These are phyloP conservation scores for Lagopus leucura DNA, from an alignment of 2,113 vertebrate genomes.

Conservation along the genomic window DNA sequence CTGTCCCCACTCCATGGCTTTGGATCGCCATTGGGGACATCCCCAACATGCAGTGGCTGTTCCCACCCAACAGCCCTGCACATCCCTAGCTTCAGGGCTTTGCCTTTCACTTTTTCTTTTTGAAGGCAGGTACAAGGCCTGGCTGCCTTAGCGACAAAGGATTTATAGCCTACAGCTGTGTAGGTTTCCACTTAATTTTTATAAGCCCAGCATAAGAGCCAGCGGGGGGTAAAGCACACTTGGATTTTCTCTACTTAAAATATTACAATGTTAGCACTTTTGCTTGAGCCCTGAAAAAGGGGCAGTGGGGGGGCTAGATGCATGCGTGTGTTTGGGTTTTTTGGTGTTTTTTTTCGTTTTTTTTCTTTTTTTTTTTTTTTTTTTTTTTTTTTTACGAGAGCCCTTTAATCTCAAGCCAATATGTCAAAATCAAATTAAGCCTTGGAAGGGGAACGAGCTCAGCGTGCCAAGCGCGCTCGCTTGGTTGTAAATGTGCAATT, in stretches of 20 bases:
- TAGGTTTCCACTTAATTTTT: constrained; percentile 85
- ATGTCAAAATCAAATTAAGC: constrained; percentile 78
- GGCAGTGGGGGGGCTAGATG: not conserved
- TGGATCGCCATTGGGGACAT: not conserved
- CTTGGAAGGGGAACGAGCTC: constrained; percentile 70
- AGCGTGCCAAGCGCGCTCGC: constrained; percentile 64
- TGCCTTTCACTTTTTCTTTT: not conserved
- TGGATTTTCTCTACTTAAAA: constrained; percentile 83
- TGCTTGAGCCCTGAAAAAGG: constrained; percentile 67
- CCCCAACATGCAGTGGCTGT: not conserved
- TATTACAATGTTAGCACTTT: constrained; percentile 81
- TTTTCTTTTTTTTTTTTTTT: not conserved
- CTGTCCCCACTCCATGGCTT: not conserved
- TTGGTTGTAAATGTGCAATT: constrained; percentile 72
- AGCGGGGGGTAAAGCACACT: constrained; percentile 81
- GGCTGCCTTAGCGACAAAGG: constrained; percentile 70
- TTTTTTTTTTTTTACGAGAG: constrained; percentile 52
- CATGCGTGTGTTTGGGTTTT: constrained; percentile 35
- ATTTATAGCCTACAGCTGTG: constrained; percentile 86
- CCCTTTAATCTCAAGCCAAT: constrained; percentile 79
- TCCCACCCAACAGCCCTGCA: not conserved
- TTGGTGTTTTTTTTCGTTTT: not conserved
- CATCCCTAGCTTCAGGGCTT: not conserved
- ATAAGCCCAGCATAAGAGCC: constrained; percentile 79
- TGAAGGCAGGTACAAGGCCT: constrained; percentile 72